These are phyloP conservation scores for Drosophila orena DNA, from an alignment of 1,140 invertebrate genomes.

Conservation along the genomic window DNA sequence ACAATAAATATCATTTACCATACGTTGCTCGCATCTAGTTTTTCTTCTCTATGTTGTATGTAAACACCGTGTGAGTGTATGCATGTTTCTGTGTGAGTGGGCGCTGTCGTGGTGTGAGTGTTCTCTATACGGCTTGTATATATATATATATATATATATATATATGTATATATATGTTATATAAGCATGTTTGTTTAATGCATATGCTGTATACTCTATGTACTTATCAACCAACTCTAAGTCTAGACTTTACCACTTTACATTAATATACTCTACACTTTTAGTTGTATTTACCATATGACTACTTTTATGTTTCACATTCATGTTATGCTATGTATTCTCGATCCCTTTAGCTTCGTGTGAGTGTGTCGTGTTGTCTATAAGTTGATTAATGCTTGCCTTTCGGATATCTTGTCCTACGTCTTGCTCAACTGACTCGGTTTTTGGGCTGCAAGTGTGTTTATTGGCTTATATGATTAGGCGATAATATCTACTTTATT, in stretches of 20 bases:
- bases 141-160: slow-evolving; percentile 20
- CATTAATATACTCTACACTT: slow-evolving; percentile 46
- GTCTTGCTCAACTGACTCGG: slow-evolving; percentile 22
- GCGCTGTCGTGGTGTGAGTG: slow-evolving; percentile 2
- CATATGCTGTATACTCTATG: slow-evolving; percentile 44
- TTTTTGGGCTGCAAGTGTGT: slow-evolving; percentile 35
- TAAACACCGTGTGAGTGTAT: neutral
- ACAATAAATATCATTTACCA: slow-evolving; percentile 53
- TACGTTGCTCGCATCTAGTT: slow-evolving; percentile 33
- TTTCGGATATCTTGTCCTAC: slow-evolving; percentile 26
- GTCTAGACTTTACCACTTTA: slow-evolving; percentile 46
- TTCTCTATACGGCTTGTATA: slow-evolving; percentile 15
- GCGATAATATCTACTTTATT: slow-evolving; percentile 63
- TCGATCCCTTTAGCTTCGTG: slow-evolving; percentile 13
- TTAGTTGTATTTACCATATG: slow-evolving; percentile 39
- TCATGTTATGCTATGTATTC: slow-evolving; percentile 39
- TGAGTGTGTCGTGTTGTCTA: slow-evolving; percentile 25
- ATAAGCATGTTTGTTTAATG: slow-evolving; percentile 50
- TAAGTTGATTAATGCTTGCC: slow-evolving; percentile 58
- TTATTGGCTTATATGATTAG: slow-evolving; percentile 58
- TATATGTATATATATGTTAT: slow-evolving; percentile 25
- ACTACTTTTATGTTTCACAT: slow-evolving; percentile 55
- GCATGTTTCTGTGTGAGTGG: slow-evolving; percentile 10
- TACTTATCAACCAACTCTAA: slow-evolving; percentile 37
- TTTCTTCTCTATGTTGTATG: slow-evolving; percentile 13